phyloP scores from a whole-genome alignment of 2,113 vertebrate genomes.

The Zosterops hypoxanthus region DNA sequence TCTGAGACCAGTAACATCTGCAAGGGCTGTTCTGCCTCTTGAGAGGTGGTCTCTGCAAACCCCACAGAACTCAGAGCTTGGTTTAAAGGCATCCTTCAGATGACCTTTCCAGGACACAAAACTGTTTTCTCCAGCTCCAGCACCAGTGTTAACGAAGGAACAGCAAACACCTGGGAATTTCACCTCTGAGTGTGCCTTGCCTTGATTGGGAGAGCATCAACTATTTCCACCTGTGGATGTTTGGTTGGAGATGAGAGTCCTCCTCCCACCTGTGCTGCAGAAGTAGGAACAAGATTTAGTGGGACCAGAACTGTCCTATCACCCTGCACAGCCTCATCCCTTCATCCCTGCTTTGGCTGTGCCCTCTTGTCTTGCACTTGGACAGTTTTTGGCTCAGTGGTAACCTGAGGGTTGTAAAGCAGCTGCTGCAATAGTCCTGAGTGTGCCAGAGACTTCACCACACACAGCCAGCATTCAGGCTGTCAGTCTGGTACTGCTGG shows the following conservation, averaged over 20 bases:
- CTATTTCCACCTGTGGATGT: not conserved
- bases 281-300: fast-evolving
- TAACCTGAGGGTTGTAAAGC: not conserved
- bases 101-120: not conserved
- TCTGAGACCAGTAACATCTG: not conserved
- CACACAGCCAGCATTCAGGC: fast-evolving
- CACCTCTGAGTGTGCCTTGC: not conserved
- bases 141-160: not conserved
- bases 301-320: not conserved
- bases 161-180: not conserved
- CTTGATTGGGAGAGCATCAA: fast-evolving
- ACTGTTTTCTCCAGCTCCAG: not conserved
- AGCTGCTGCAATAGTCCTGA: not conserved
- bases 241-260: not conserved
- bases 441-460: not conserved
- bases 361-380: not conserved
- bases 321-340: not conserved
- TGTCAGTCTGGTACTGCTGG: not conserved
- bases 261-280: not conserved
- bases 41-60: not conserved
- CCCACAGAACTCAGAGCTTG: not conserved
- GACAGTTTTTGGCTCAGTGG: not conserved
- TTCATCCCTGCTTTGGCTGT: not conserved
- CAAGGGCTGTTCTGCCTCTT: not conserved
- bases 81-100: not conserved